Evolutionary conservation across 2,888 invertebrate species (phyloP), one percentile per base, ranked within the genome.

Genomic region (Apamea crenata): DNA sequence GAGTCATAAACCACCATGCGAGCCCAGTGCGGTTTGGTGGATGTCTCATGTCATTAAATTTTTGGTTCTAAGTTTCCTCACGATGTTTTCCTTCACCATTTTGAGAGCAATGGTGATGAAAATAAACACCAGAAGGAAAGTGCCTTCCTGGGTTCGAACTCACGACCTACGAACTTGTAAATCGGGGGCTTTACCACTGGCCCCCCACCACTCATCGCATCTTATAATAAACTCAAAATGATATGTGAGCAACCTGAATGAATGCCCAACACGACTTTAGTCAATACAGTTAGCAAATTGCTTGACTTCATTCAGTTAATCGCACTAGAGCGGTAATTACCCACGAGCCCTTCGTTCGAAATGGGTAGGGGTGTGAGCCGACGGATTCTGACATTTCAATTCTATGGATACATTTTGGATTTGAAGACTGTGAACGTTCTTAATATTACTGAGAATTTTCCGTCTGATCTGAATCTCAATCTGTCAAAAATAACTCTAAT

Each of bases 251-350:
- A 2, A 40, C 18, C 8, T 32, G 7, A 78, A 77, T 56, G 10
- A 40, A 40, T 32, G 25, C 16, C 29, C 3, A 3, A 25, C 32
- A 36, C 25, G 83, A 50, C 14, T 40, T 18, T 6, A 50, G 21
- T 40, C 21, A 59, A 84, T 59, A 32, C 32, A 59, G 79, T 25
- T 84, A 84, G 59, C 80, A 78, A 80, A 80, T 78, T 78, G 79
- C 40, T 50, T 50, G 78, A 78, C 80, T 80, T 66, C 47, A 59
- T 29, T 78, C 40, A n/a, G 21, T n/a, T 84, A 84, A 78, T 80
- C 56, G 66, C 12, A 32, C 32, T 66, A 40, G 32, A 78, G 14
- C 14, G 66, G 79, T 84, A 78, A 84, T 50, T 16, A 40, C 66
- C 59, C 50, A 50, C 0, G 56, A 18, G 50, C 84, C 66, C 84